Conservation (phyloP, 2,888 invertebrate species). For the Hedya salicella region DNA sequence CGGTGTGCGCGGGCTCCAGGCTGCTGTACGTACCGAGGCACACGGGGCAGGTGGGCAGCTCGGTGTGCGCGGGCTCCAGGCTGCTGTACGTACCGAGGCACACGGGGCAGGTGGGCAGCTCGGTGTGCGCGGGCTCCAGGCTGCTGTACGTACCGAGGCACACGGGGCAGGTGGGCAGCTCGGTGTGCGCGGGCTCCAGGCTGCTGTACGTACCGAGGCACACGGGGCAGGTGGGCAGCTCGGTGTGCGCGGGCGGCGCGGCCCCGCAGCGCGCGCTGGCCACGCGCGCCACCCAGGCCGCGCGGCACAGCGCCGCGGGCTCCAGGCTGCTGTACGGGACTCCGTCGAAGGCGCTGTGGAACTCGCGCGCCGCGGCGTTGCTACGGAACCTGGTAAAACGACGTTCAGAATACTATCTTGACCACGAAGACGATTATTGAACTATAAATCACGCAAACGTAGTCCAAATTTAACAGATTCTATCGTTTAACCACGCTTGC, state of each 20-base stretch:
- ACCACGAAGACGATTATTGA: too few relatives aligned
- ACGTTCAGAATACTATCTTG: too few relatives aligned
- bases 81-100: neutral
- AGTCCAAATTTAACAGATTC: too few relatives aligned
- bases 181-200: conserved; percentile 93
- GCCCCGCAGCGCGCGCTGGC: conserved; percentile 93
- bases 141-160: conserved; percentile 78
- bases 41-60: conserved; percentile 11
- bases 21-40: neutral
- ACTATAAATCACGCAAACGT: too few relatives aligned
- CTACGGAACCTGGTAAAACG: conserved; percentile 84
- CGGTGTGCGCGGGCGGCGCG: conserved; percentile 92
- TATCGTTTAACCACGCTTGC: too few relatives aligned
- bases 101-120: conserved; percentile 87
- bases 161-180: conserved; percentile 11
- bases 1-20: too few relatives aligned
- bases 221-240: conserved; percentile 87
- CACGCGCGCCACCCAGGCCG: conserved; percentile 97
- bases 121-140: conserved; percentile 95
- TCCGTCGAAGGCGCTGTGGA: conserved; percentile 97
- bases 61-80: too few relatives aligned
- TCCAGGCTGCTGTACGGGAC: conserved; percentile 97
- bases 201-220: conserved; percentile 78
- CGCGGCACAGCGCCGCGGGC: conserved; percentile 94
- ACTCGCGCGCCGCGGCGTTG: conserved; percentile 93